Conservation (phyloP, 2,888 invertebrate species). For the Diloba caeruleocephala region DNA sequence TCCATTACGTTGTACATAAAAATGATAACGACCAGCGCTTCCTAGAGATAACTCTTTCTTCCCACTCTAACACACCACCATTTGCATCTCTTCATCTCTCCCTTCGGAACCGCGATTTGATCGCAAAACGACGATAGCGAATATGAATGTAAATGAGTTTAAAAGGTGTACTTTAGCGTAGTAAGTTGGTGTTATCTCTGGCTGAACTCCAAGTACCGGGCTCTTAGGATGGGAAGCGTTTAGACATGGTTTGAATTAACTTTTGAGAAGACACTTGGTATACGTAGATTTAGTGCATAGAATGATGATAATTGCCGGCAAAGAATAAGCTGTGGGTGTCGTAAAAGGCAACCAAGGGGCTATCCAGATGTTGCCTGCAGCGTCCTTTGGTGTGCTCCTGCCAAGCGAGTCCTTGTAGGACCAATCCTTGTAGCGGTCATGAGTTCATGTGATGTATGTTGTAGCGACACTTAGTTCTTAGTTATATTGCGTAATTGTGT, state of each 20-base stretch:
- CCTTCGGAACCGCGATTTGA: conserved; percentile 32
- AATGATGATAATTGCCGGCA: no score
- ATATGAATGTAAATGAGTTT: conserved; percentile 61
- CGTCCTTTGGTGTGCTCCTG: no score
- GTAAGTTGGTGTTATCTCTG: conserved; percentile 60
- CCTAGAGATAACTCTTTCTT: conserved; percentile 35
- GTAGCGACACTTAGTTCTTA: no score
- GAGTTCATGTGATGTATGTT: no score
- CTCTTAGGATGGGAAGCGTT: conserved; percentile 27
- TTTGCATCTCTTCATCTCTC: conserved; percentile 27
- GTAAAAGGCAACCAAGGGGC: no score
- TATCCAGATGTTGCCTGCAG: no score
- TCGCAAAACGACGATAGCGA: conserved; percentile 52
- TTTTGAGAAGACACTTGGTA: conserved; percentile 19
- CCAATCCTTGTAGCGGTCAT: no score
- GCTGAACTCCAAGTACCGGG: conserved; percentile 47
- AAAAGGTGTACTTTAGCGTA: conserved; percentile 53
- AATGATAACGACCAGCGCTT: conserved; percentile 37
- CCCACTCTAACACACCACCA: conserved; percentile 13
- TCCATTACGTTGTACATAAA: conserved; percentile 41
- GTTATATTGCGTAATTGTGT: no score
- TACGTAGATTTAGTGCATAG: background rate
- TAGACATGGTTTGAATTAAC: conserved; percentile 36
- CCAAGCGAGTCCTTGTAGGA: no score
- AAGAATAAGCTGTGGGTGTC: no score